phyloP scores from a whole-genome alignment of 2,113 vertebrate species.

The Spea bombifrons region DNA sequence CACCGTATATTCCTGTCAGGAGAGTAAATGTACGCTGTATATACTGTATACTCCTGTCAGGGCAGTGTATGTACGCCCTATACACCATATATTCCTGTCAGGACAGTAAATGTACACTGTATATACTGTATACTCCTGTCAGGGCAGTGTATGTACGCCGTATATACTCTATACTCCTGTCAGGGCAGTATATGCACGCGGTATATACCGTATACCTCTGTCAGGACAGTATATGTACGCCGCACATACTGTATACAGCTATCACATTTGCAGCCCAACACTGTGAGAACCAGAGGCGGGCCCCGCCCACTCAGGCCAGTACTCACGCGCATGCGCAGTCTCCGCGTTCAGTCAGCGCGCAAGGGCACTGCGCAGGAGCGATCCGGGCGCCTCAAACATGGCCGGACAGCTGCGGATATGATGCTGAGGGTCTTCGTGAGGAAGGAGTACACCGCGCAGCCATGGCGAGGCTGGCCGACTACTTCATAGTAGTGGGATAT shows the following conservation, averaged over 20 bases:
- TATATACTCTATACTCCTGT: too few species aligned
- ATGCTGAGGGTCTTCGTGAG: slow-evolving; percentile 83
- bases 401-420: slow-evolving; percentile 81
- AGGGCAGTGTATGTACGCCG: too few species aligned
- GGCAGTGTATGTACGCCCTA: too few species aligned
- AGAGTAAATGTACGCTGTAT: too few species aligned
- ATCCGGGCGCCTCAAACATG: slow-evolving; percentile 89
- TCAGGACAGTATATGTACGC: neutral
- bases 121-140: too few species aligned
- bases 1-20: too few species aligned
- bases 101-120: too few species aligned
- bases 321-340: neutral
- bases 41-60: too few species aligned
- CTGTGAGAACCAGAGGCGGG: neutral
- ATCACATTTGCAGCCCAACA: neutral
- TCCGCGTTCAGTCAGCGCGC: slow-evolving; percentile 57
- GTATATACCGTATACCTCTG: too few species aligned
- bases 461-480: slow-evolving; percentile 93
- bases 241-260: neutral
- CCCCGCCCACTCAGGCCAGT: neutral
- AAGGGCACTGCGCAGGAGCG: slow-evolving; percentile 71
- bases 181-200: too few species aligned
- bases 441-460: slow-evolving; percentile 61
- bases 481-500: slow-evolving; percentile 92
- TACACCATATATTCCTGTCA: too few species aligned